Evolutionary conservation across 2,113 vertebrate species (phyloP), one percentile per base, ranked within the genome.

Genomic region (Glareola pratincola): DNA sequence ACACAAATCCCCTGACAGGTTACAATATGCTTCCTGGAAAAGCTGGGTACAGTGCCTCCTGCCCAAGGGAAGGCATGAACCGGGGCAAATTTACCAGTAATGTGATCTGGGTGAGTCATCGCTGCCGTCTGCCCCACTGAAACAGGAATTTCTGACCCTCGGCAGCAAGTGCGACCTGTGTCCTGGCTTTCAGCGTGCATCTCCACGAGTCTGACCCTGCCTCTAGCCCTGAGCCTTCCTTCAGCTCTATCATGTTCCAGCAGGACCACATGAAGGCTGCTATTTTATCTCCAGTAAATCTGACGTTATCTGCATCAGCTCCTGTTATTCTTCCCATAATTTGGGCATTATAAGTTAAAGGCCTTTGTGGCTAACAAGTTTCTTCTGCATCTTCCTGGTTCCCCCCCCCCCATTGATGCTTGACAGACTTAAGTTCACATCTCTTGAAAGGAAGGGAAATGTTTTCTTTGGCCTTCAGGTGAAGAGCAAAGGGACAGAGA

Each of bases 101-200:
- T 2, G 41, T 12, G 17, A 89, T 47, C 45, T 0, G 0, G 6
- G 18, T 81, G 60, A 85, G 74, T 79, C 69, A 88, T 15, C 0
- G 5, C 23, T 0, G 0, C 60, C 2, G 0, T 27, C 51, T 1
- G 4, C 47, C 45, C 67, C 30, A 23, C 62, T 64, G 69, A 36
- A 80, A 51, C 3, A 3, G 74, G 48, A 47, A 77, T 83, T 88
- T 88, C 59, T 85, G 88, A 67, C n/a, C 39, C 63, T 76, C 24
- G 32, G 45, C 50, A 91, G 43, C 27, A 43, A 75, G 27, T 4
- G 14, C 0, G 2, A 37, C 56, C 37, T 43, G 22, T 0, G 2
- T 85, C 53, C 34, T 24, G 22, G 47, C n/a, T 94, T 60, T 39
- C 45, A 16, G 4, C 5, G n/a, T 16, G 64, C 7, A 3, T 56